Base-by-base conservation (phyloP, 2,797 vertebrate species). In the Falco naumanni region DNA sequence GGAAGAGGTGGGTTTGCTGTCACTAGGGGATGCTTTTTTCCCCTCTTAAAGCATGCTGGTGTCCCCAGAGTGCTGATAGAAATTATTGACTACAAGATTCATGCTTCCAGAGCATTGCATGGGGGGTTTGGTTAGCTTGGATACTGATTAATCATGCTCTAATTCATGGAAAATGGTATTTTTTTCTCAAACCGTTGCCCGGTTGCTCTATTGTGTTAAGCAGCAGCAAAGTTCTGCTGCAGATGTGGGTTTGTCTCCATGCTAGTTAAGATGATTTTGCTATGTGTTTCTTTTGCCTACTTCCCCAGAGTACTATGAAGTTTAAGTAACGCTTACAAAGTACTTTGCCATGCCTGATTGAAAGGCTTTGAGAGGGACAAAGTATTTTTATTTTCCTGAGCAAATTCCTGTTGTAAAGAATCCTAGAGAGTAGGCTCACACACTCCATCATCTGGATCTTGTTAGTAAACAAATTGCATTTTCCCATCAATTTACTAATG, bases 401-500 rank as follows among this genome's bases (percentile, higher is more conserved):
- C 48, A 56, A 76, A 93, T 75, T 86, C 92, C 69, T 69, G 53
- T 64, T 5, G 37, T 60, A 59, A n/a, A 78, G 88, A 65, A 66
- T 84, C 79, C 53, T 4, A 3, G 91, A 83, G 89, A 94, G 86
- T 5, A 82, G 88, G 16, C 66, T 92, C 84, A 0, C 56, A 11
- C 77, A 2, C 78, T 94, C 87, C 56, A 24, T 94, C 95, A 94
- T 85, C 95, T 96, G 89, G 68, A 39, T 90, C 81, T 70, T 95
- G 93, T 96, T 94, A 87, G 96, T 85, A 95, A 97, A 95, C 94
- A 97, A 91, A 90, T 61, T 4, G 25, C 80, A 11, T 91, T 95
- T 91, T 24, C 79, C 92, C 89, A 95, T 95, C 95, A 92, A 83
- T 96, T 96, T 95, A 9, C 93, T 95, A 68, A 94, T 91, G 95